Percentiles rank a stretch among this genome's conserved stretches.
phyloP scores from a whole-genome alignment of 2,888 invertebrate genomes.

The Agonopterix arenella region DNA sequence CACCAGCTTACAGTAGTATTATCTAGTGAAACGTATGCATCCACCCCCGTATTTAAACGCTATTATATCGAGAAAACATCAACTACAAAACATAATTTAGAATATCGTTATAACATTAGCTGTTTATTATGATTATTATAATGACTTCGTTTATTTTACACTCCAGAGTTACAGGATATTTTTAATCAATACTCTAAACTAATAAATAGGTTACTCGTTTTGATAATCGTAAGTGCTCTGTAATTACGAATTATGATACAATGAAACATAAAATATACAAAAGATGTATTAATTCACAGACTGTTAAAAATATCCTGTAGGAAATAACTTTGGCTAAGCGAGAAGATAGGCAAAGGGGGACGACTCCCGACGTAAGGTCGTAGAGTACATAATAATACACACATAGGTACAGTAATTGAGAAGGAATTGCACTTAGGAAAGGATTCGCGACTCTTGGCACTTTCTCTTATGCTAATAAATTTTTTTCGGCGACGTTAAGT shows the following conservation, averaged over 20 bases:
- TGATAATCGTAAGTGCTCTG: neutral
- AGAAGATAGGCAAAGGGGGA: slow-evolving; percentile 14
- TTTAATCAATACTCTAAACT: slow-evolving; percentile 5
- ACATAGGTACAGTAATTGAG: slow-evolving; percentile 46
- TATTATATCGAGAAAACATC: slow-evolving; percentile 51
- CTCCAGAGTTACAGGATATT: slow-evolving; percentile 41
- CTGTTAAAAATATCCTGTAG: slow-evolving; percentile 37
- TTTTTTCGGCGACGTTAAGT: neutral
- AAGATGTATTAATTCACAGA: neutral
- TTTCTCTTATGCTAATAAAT: slow-evolving; percentile 59
- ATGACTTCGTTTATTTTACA: slow-evolving; percentile 30
- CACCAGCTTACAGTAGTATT: neutral
- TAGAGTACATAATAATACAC: slow-evolving; percentile 9
- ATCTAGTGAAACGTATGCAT: neutral
- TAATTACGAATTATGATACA: neutral
- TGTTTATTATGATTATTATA: slow-evolving; percentile 18
- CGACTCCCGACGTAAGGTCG: slow-evolving; percentile 5
- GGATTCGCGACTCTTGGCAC: slow-evolving; percentile 67
- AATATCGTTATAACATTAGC: slow-evolving; percentile 45
- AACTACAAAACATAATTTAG: slow-evolving; percentile 67
- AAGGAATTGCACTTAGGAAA: slow-evolving; percentile 67
- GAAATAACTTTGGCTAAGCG: slow-evolving; percentile 35
- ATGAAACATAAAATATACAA: neutral
- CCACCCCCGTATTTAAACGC: slow-evolving; percentile 19
- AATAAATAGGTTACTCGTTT: neutral